Evolutionary conservation across 2,113 vertebrate species (phyloP).

Genomic region (Mormyrus lacerda): DNA sequence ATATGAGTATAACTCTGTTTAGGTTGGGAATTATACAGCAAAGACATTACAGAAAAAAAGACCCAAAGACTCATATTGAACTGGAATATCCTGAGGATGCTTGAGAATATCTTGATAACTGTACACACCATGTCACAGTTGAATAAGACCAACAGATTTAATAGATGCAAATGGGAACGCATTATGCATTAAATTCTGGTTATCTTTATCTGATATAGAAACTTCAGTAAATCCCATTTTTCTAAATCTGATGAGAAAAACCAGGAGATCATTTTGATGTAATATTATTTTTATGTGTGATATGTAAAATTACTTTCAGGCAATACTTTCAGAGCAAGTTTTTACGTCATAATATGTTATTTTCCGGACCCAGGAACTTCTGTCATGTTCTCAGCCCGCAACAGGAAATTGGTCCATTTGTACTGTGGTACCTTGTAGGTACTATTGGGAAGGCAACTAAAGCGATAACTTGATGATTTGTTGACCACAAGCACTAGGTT

Average conservation of each 20-base stretch:
- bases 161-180: neutral
- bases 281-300: neutral
- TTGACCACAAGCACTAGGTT: neutral
- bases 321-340: neutral
- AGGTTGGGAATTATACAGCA: neutral
- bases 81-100: neutral
- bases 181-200: neutral
- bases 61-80: neutral
- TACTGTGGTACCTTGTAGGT: neutral
- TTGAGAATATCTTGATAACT: neutral
- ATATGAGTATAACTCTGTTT: conserved; percentile 28
- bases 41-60: neutral
- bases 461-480: no score
- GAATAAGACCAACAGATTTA: neutral
- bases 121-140: neutral
- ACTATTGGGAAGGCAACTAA: neutral
- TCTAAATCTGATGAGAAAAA: neutral
- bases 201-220: neutral
- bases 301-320: neutral
- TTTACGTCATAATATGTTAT: neutral
- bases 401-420: neutral
- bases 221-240: neutral
- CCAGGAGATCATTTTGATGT: neutral
- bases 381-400: neutral
- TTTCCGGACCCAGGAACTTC: neutral